These are phyloP conservation scores for Synodontis membranacea DNA, from an alignment of 2,113 vertebrate genomes.

Conservation along the genomic window DNA sequence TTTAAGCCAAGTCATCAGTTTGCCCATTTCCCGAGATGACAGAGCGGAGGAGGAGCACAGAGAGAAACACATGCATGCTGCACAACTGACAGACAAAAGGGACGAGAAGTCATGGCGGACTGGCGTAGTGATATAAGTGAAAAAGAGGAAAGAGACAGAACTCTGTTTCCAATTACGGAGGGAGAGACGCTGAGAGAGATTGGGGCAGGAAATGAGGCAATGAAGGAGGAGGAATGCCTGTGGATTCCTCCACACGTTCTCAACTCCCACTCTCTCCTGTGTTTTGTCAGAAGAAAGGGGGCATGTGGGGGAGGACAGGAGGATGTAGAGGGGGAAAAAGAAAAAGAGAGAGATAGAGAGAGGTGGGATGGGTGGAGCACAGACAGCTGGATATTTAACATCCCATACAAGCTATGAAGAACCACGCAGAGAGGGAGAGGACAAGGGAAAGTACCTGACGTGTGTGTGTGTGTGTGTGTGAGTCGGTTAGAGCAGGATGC, in stretches of 20 bases:
- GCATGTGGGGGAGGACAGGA: conserved; percentile 37
- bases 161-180: conserved; percentile 9
- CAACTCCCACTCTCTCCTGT: conserved; percentile 12
- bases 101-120: background rate
- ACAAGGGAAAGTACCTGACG: conserved; percentile 55
- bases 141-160: background rate
- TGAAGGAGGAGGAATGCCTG: conserved; percentile 26
- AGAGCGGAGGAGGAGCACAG: background rate
- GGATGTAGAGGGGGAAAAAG: conserved; percentile 1
- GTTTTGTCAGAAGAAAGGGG: conserved; percentile 20
- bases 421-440: conserved; percentile 24
- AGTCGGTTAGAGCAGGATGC: background rate
- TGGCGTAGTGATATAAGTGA: background rate
- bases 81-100: background rate
- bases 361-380: conserved; percentile 39
- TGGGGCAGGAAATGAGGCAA: conserved; percentile 35
- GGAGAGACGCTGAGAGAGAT: conserved; percentile 5
- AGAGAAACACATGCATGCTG: background rate
- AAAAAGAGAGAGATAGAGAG: conserved; percentile 17
- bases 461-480: conserved; percentile 1
- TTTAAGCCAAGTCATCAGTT: background rate
- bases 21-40: background rate
- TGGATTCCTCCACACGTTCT: conserved; percentile 19
- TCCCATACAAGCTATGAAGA: conserved; percentile 10
- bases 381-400: conserved; percentile 31